phyloP scores from a whole-genome alignment of 1,140 invertebrate genomes.

The Cheumatopsyche charites region DNA sequence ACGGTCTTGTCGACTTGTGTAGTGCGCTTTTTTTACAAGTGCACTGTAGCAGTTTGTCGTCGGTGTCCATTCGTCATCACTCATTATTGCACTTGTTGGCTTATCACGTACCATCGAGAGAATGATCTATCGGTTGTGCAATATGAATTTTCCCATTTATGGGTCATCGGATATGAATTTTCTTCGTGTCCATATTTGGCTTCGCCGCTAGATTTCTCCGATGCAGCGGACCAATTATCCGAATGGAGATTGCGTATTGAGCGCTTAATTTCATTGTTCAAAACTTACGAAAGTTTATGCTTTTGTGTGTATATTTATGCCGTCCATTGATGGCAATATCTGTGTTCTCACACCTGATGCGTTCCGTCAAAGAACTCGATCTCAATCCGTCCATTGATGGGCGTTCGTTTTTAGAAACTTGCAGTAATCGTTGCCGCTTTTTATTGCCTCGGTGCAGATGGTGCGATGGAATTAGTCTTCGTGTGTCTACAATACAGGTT shows the following conservation, averaged over 20 bases:
- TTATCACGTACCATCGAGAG: no score
- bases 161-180: no score
- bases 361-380: no score
- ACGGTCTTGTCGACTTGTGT: background rate
- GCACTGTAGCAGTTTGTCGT: background rate
- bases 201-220: background rate
- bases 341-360: background rate
- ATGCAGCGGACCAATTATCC: no score
- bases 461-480: slow-evolving; percentile 6
- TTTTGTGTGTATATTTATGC: background rate
- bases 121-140: no score
- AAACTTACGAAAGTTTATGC: background rate
- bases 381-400: background rate
- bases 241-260: no score
- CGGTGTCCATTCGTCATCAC: background rate
- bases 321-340: background rate
- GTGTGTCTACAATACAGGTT: background rate
- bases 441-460: background rate
- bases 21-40: background rate
- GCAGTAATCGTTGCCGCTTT: slow-evolving; percentile 13
- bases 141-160: no score
- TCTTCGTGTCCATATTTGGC: no score
- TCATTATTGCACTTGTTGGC: slow-evolving; percentile 1
- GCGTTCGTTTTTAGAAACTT: slow-evolving; percentile 13
- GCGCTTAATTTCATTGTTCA: no score